These are phyloP conservation scores for Poeciliopsis turrubarensis DNA, from an alignment of 2,113 vertebrate genomes.

Conservation along the genomic window DNA sequence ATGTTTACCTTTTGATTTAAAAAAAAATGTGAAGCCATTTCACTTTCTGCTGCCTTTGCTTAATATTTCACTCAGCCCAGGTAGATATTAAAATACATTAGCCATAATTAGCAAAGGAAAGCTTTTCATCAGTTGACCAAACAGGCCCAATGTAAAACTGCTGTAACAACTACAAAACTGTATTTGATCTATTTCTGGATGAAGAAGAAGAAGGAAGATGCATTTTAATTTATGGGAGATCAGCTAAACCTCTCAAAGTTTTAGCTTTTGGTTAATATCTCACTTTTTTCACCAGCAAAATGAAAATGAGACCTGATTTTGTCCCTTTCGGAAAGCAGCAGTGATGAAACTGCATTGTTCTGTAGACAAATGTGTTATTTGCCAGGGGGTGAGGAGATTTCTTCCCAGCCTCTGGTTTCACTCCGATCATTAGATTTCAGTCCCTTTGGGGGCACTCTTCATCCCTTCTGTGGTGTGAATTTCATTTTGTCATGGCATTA, in stretches of 20 bases:
- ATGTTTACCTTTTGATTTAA: not conserved
- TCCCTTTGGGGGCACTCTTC: constrained; percentile 33
- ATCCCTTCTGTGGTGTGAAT: constrained; percentile 28
- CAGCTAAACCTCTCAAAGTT: constrained; percentile 43
- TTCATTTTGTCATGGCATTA: constrained; percentile 55
- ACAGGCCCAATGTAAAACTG: not conserved
- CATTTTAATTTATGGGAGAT: constrained; percentile 50
- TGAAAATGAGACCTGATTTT: constrained; percentile 50
- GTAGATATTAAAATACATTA: not conserved
- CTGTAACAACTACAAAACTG: not conserved
- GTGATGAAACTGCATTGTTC: constrained; percentile 44
- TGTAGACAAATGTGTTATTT: constrained; percentile 38
- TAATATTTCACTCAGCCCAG: not conserved
- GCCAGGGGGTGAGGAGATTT: constrained; percentile 32
- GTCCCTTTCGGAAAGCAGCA: constrained; percentile 8
- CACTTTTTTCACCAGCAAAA: constrained; percentile 12
- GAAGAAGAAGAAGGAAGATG: constrained; percentile 3
- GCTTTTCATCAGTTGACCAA: not conserved
- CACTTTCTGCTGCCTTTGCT: not conserved
- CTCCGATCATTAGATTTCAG: constrained; percentile 57
- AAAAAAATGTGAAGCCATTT: not conserved
- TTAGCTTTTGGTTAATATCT: constrained; percentile 39
- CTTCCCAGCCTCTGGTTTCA: constrained; percentile 38
- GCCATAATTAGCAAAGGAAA: not conserved
- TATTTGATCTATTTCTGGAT: not conserved